Evolutionary conservation across 2,797 vertebrate species (phyloP).

Genomic region (Potorous gilbertii): DNA sequence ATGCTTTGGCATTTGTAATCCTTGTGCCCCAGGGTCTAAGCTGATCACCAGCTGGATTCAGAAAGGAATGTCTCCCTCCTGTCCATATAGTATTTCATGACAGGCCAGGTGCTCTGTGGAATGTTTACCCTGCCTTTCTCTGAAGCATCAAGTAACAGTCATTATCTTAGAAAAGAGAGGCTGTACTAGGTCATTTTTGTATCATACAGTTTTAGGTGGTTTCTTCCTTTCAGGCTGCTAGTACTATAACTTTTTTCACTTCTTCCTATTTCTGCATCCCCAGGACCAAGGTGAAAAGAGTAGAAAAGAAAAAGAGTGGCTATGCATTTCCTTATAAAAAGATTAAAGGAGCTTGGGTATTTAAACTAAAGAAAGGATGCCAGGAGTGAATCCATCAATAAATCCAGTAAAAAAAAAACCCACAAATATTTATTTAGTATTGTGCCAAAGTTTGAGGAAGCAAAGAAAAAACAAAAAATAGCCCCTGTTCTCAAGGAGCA

Average conservation of each 20-base stretch:
- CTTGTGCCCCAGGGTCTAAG: neutral
- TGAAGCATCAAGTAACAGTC: too few relatives aligned
- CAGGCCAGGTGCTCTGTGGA: neutral
- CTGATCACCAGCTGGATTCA: neutral
- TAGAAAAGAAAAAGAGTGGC: neutral
- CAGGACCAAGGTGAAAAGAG: neutral
- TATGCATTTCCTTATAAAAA: neutral
- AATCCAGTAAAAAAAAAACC: neutral
- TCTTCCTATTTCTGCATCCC: accelerated
- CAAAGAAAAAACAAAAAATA: neutral
- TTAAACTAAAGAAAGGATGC: neutral
- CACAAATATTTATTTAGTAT: neutral
- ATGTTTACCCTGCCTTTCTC: neutral
- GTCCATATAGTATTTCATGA: neutral
- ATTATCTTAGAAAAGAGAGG: neutral
- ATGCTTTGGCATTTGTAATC: neutral
- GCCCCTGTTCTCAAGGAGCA: neutral
- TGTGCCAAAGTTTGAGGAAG: neutral
- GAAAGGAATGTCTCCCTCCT: neutral
- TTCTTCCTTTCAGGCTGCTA: too few relatives aligned
- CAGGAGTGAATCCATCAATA: neutral
- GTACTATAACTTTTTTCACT: accelerated
- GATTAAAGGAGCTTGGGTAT: neutral
- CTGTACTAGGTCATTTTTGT: accelerated
- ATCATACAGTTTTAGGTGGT: neutral